Evolutionary conservation across 2,113 vertebrate species (phyloP).

Genomic region (Xyliphius kryptos): DNA sequence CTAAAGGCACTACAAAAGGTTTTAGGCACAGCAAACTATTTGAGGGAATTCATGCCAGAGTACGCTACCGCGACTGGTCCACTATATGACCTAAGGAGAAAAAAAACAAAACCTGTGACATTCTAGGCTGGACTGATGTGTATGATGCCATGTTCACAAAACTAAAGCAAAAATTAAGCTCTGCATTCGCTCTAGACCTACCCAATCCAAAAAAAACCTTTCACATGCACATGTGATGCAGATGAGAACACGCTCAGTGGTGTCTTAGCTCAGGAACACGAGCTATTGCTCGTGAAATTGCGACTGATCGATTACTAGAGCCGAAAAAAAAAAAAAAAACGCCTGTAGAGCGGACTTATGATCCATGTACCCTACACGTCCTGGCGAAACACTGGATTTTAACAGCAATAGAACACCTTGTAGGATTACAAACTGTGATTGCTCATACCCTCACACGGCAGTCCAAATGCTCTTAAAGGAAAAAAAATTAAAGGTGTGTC

Average conservation of each 20-base stretch:
- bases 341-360: neutral
- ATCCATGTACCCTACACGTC: conserved; percentile 20
- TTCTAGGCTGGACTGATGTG: neutral
- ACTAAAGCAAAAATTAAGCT: neutral
- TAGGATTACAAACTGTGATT: conserved; percentile 16
- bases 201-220: conserved; percentile 1
- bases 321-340: too few species aligned
- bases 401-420: conserved; percentile 7
- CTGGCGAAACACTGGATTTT: conserved; percentile 7
- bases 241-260: conserved; percentile 6
- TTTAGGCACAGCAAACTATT: conserved; percentile 11
- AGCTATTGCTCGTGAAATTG: conserved; percentile 10
- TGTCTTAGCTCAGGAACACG: conserved; percentile 13
- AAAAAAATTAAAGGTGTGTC: conserved; percentile 5
- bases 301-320: conserved; percentile 2
- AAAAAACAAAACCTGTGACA: conserved; percentile 12
- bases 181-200: conserved; percentile 14
- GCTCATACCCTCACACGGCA: conserved; percentile 6
- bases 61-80: neutral
- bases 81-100: neutral
- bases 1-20: conserved; percentile 11
- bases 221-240: neutral
- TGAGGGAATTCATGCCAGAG: conserved; percentile 17
- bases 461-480: conserved; percentile 20
- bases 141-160: neutral